phyloP scores from a whole-genome alignment of 2,888 invertebrate genomes.

The Orthosia incerta region DNA sequence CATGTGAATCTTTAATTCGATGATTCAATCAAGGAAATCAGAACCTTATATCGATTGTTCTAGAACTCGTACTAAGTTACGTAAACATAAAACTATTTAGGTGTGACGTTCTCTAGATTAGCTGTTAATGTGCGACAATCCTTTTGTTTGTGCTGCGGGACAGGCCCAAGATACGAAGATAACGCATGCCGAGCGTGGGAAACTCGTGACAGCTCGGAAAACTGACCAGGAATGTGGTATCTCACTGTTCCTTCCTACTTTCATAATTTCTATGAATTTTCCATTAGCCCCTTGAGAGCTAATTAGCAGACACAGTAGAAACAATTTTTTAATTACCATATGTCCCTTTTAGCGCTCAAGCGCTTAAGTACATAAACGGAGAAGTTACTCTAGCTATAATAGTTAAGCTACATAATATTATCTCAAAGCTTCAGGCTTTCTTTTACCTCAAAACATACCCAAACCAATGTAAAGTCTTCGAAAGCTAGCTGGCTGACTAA shows the following conservation, averaged over 20 bases:
- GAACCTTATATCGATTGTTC: not conserved
- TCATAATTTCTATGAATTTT: constrained; percentile 9
- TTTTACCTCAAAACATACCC: too few species aligned
- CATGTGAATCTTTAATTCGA: not conserved
- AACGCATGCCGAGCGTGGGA: constrained; percentile 70
- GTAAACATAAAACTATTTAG: constrained; percentile 62
- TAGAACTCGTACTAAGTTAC: constrained; percentile 33
- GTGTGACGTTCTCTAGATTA: constrained; percentile 64
- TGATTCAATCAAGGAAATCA: not conserved
- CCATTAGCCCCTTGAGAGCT: not conserved
- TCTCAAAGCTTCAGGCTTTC: too few species aligned
- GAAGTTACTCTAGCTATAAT: not conserved
- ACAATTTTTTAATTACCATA: too few species aligned
- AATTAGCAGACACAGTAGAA: too few species aligned
- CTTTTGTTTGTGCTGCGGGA: constrained; percentile 70
- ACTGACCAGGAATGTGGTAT: constrained; percentile 43
- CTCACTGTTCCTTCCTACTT: constrained; percentile 23
- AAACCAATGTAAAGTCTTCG: too few species aligned
- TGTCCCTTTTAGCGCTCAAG: too few species aligned
- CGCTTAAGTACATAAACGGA: not conserved
- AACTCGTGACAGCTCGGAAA: constrained; percentile 52
- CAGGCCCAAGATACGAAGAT: constrained; percentile 63
- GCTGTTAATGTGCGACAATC: constrained; percentile 66
- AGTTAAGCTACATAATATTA: too few species aligned
- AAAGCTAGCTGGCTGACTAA: too few species aligned